These are phyloP conservation scores for Euphonia xanthogaster DNA, from an alignment of 2,797 vertebrate genomes.

Conservation along the genomic window DNA sequence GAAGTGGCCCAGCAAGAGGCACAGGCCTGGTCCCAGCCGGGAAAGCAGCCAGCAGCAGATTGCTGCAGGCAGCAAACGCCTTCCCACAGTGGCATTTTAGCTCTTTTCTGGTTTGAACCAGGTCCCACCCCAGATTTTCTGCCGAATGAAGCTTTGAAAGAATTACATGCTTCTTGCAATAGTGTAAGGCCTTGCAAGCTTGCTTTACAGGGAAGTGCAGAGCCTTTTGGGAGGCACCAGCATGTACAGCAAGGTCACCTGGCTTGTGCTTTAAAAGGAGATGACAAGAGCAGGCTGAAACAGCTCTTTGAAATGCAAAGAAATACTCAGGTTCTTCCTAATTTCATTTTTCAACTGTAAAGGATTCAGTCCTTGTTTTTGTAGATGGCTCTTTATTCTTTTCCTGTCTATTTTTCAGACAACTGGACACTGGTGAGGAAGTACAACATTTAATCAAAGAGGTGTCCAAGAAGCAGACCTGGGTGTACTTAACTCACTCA, in stretches of 20 bases:
- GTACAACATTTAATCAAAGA: neutral
- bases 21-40: fast-evolving
- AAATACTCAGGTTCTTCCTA: neutral
- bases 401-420: neutral
- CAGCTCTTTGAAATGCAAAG: neutral
- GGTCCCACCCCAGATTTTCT: neutral
- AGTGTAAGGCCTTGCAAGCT: neutral
- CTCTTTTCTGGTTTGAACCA: neutral
- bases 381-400: neutral
- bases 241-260: neutral
- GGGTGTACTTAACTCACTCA: neutral
- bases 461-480: neutral
- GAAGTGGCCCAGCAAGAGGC: neutral
- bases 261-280: neutral
- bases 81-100: neutral
- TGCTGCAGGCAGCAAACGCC: neutral
- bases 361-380: neutral
- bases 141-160: neutral
- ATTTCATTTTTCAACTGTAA: neutral
- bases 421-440: neutral
- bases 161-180: neutral
- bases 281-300: neutral
- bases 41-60: neutral
- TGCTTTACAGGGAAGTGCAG: neutral
- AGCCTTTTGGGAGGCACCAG: neutral